Evolutionary conservation across 2,113 vertebrate species (phyloP).

Genomic region (Casuarius casuarius): DNA sequence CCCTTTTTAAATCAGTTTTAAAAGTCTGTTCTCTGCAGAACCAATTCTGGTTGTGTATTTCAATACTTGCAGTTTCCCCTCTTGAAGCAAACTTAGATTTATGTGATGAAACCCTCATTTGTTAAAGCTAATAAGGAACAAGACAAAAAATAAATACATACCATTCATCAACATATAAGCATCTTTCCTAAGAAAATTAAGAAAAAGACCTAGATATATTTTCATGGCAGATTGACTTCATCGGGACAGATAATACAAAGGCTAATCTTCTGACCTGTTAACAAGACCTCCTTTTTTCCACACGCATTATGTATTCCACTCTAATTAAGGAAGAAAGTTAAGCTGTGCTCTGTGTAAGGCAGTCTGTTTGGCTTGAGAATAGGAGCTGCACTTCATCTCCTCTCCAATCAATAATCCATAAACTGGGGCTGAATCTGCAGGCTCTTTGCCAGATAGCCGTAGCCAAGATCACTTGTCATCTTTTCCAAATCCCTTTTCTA

Average conservation of each 20-base stretch:
- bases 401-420: constrained; percentile 72
- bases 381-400: constrained; percentile 51
- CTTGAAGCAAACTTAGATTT: background rate
- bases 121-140: background rate
- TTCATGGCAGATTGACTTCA: background rate
- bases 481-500: background rate
- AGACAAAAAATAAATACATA: background rate
- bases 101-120: background rate
- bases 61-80: background rate
- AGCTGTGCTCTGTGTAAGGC: constrained; percentile 36
- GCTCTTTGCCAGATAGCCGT: constrained; percentile 28
- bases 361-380: constrained; percentile 29
- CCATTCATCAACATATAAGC: background rate
- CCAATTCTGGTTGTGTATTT: background rate
- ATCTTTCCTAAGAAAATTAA: background rate
- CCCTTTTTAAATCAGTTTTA: background rate
- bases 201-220: background rate
- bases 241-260: background rate
- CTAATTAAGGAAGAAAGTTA: constrained; percentile 62
- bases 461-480: background rate
- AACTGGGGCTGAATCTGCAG: constrained; percentile 40
- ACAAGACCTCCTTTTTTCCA: constrained; percentile 32
- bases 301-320: constrained; percentile 15
- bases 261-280: constrained; percentile 5
- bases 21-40: background rate